Base-by-base conservation (phyloP, 1,140 invertebrate species). In the Trachymyrmex cornetzi region DNA sequence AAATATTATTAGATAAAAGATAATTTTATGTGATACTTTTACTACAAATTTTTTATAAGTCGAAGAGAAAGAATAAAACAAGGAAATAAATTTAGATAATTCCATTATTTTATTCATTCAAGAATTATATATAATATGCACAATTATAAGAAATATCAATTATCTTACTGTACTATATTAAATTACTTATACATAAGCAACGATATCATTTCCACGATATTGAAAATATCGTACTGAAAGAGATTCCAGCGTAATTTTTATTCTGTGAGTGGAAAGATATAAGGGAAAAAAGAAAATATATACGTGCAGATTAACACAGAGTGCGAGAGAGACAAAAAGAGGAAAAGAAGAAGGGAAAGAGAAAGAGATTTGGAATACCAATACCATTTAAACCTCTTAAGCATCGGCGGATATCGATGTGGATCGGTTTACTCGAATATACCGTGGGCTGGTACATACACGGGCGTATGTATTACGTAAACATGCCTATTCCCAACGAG, bases 401-500 rank as follows among this genome's bases (percentile, higher is more conserved):
- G 27, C 22, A 71, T 75, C 63, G 24, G 38, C 86, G 64, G 59
- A 71, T 88, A 88, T 88, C 69, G 87, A 88, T 88, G 77, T 72
- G 61, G 74, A 88, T 86, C 67, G 61, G 61, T 79, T 86, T 85
- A 67, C 69, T 77, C 82, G 69, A 86, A 77, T 72, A 79, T 55
- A 63, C 55, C 77, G 59, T 27, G 80, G 61, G 72, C 87, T 57
- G 30, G 53, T 59, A 77, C 61, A 63, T 74, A 69, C 59, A 57
- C 87, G 63, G 55, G 22, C 48, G 53, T 88, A 88, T 88, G 57
- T 74, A 84, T 24, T 74, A 77, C 22, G 77, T 64, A 86, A 88
- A 88, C 88, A 86, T 79, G 81, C 66, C 59, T 74, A 85, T 86
- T 86, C 69, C 57, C 79, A 55, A 44, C 75, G 87, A 86, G 55